phyloP scores from a whole-genome alignment of 1,140 invertebrate species.

The Drosophila bifasciata region DNA sequence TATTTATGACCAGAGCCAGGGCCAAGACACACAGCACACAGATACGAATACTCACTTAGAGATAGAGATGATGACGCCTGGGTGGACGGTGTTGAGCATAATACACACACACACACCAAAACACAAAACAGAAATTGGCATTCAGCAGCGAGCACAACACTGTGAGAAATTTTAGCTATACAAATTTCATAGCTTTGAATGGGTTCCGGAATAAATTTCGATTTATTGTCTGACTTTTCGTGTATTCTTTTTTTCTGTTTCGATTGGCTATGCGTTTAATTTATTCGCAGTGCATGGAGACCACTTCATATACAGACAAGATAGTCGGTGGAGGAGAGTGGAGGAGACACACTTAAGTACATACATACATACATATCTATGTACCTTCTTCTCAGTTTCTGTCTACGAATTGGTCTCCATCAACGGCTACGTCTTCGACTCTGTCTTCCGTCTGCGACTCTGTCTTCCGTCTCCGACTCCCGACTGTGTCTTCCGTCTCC shows the following conservation, averaged over 20 bases:
- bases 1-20: constrained; percentile 68
- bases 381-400: constrained; percentile 11
- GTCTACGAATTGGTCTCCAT: constrained; percentile 1
- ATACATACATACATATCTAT: too few species aligned
- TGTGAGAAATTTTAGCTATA: neutral
- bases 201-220: too few species aligned
- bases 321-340: too few species aligned
- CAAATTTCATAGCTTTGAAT: too few species aligned
- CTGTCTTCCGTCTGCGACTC: too few species aligned
- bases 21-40: constrained; percentile 15
- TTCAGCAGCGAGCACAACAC: constrained; percentile 35
- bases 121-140: constrained; percentile 45
- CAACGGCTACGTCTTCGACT: neutral
- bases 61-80: constrained; percentile 21
- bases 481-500: too few species aligned
- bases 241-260: neutral
- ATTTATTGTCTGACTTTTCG: too few species aligned
- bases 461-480: too few species aligned
- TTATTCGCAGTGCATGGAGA: constrained; percentile 32
- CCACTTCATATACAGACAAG: constrained; percentile 36
- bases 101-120: constrained; percentile 12
- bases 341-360: constrained; percentile 22
- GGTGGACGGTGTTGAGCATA: constrained; percentile 34
- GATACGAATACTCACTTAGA: neutral
- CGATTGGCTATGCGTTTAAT: too few species aligned